Evolutionary conservation across 2,888 invertebrate genomes (phyloP).

Genomic region (Emmelina monodactyla): DNA sequence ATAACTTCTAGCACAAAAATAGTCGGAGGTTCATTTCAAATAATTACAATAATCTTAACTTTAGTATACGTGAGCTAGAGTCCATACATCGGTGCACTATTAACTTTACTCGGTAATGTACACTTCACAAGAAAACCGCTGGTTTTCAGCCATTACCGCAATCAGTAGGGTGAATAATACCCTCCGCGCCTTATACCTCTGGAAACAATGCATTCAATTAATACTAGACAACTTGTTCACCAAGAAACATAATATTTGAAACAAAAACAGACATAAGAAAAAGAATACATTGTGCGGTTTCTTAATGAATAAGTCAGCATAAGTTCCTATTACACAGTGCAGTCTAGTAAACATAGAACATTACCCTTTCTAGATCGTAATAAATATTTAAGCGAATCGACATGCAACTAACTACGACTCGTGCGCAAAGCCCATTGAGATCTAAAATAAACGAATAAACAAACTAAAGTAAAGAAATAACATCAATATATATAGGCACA

Average conservation of each 20-base stretch:
- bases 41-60: too few relatives aligned
- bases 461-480: neutral
- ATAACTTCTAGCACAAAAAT: too few relatives aligned
- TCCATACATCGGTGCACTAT: too few relatives aligned
- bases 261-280: neutral
- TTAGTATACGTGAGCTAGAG: too few relatives aligned
- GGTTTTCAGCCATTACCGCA: conserved; percentile 29
- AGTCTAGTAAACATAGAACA: too few relatives aligned
- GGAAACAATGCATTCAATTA: conserved; percentile 58
- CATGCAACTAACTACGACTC: neutral
- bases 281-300: neutral
- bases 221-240: conserved; percentile 9
- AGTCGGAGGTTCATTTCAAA: too few relatives aligned
- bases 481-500: neutral
- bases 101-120: too few relatives aligned
- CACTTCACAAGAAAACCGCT: conserved; percentile 1
- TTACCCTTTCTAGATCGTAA: too few relatives aligned
- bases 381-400: neutral
- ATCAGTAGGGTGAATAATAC: conserved; percentile 76
- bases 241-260: neutral
- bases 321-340: neutral
- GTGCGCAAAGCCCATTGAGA: neutral
- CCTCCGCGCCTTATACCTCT: conserved; percentile 75
- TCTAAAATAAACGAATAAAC: neutral
- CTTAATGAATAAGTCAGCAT: neutral